Evolutionary conservation across 2,113 vertebrate species (phyloP).

Genomic region (Strigops habroptila): DNA sequence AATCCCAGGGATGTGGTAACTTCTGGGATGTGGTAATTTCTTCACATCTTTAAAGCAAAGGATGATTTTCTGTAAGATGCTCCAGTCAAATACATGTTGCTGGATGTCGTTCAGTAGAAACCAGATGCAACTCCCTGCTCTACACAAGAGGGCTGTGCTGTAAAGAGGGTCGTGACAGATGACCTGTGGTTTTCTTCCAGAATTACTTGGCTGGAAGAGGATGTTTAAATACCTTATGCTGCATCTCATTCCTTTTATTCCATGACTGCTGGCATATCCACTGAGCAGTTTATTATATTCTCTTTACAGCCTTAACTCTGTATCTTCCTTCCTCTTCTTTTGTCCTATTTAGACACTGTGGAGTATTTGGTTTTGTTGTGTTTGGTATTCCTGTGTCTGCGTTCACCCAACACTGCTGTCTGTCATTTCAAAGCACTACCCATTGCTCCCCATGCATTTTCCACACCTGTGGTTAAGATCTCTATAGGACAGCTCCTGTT

Average conservation of each 20-base stretch:
- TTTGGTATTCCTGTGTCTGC: neutral
- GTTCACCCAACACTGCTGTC: neutral
- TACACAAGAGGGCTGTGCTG: neutral
- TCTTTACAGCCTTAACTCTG: neutral
- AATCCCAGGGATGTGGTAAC: conserved; percentile 37
- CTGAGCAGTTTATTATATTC: neutral
- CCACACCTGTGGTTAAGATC: neutral
- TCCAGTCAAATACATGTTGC: neutral
- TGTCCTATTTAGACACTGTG: neutral
- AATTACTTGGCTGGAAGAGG: conserved; percentile 13
- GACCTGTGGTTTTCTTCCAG: conserved; percentile 29
- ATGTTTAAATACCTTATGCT: conserved; percentile 23
- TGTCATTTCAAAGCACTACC: neutral
- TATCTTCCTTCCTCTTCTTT: neutral
- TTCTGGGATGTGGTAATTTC: conserved; percentile 15
- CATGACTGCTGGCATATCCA: neutral
- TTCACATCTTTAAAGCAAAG: neutral
- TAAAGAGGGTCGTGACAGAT: neutral
- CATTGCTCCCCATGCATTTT: neutral
- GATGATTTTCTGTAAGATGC: conserved; percentile 39
- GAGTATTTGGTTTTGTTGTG: neutral
- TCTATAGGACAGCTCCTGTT: neutral
- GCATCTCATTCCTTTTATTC: conserved; percentile 14
- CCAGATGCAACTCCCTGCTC: conserved; percentile 10
- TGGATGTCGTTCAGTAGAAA: neutral